A percentile compares a stretch with the other conserved stretches of the same genome.
Conservation (phyloP, 2,797 vertebrate genomes). For the Chelon labrosus region DNA sequence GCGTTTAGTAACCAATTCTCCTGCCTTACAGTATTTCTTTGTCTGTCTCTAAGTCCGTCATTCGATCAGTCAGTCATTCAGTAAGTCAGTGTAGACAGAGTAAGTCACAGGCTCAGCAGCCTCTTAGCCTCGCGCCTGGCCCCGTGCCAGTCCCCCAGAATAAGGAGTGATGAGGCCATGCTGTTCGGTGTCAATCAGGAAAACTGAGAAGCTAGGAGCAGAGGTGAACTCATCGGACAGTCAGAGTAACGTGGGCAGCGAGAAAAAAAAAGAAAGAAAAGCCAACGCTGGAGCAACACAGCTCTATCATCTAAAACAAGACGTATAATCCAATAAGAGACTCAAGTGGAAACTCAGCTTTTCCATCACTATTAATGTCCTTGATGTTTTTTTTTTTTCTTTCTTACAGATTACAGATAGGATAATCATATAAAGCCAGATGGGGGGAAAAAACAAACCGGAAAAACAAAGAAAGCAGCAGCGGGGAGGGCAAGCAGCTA, state of each 20-base stretch:
- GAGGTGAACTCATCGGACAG: slow-evolving; percentile 51
- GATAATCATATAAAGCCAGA: slow-evolving; percentile 60
- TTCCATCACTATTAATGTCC: slow-evolving; percentile 44
- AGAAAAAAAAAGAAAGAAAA: slow-evolving; percentile 38
- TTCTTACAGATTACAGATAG: slow-evolving; percentile 55
- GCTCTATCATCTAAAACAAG: slow-evolving; percentile 16
- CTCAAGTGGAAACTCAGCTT: slow-evolving; percentile 28
- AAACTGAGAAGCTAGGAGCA: slow-evolving; percentile 40
- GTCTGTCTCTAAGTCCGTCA: slow-evolving; percentile 38
- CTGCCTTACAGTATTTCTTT: slow-evolving; percentile 31
- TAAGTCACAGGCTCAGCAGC: slow-evolving; percentile 55
- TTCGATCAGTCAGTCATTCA: slow-evolving; percentile 53
- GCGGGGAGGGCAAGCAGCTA: slow-evolving; percentile 56
- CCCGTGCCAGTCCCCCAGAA: slow-evolving; percentile 39
- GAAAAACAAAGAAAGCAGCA: slow-evolving; percentile 68
- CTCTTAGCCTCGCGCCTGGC: slow-evolving; percentile 50
- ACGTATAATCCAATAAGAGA: slow-evolving; percentile 47
- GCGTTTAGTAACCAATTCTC: slow-evolving; percentile 22
- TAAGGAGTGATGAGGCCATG: slow-evolving; percentile 50
- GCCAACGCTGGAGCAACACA: slow-evolving; percentile 22
- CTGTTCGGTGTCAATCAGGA: slow-evolving; percentile 64
- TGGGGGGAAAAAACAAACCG: slow-evolving; percentile 27
- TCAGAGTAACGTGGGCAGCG: slow-evolving; percentile 39
- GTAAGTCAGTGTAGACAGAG: slow-evolving; percentile 40
- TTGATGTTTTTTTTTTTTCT: slow-evolving; percentile 32